phyloP scores from a whole-genome alignment of 2,797 vertebrate species.

The Aviceda leuphotes region DNA sequence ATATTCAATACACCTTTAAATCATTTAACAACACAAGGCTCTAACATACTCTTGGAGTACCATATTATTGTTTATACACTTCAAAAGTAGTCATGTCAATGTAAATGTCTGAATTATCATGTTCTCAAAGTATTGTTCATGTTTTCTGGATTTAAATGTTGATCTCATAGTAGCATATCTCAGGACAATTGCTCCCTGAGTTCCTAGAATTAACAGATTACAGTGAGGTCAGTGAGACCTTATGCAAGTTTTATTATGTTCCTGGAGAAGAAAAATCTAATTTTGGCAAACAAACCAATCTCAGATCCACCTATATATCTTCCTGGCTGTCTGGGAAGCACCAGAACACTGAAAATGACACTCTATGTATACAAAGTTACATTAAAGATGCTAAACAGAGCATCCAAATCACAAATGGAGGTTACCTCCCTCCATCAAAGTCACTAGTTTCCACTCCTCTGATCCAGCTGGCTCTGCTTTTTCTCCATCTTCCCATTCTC shows the following conservation, averaged over 20 bases:
- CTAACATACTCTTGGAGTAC: not conserved
- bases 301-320: not conserved
- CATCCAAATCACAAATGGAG: not conserved
- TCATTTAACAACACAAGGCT: not conserved
- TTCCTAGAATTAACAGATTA: not conserved
- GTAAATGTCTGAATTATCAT: not conserved
- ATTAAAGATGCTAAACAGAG: not conserved
- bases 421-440: not conserved
- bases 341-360: not conserved
- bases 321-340: not conserved
- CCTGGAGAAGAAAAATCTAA: not conserved
- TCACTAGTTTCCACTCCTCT: not conserved
- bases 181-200: not conserved
- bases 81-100: not conserved
- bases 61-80: not conserved
- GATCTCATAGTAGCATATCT: not conserved
- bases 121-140: not conserved
- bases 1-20: not conserved
- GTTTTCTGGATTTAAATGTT: not conserved
- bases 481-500: not conserved
- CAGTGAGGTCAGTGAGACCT: not conserved
- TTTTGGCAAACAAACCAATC: not conserved
- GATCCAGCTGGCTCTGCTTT: not conserved
- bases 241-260: not conserved
- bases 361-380: accelerated